Base-by-base conservation (phyloP, 2,113 vertebrate species). In the Platichthys stellatus region DNA sequence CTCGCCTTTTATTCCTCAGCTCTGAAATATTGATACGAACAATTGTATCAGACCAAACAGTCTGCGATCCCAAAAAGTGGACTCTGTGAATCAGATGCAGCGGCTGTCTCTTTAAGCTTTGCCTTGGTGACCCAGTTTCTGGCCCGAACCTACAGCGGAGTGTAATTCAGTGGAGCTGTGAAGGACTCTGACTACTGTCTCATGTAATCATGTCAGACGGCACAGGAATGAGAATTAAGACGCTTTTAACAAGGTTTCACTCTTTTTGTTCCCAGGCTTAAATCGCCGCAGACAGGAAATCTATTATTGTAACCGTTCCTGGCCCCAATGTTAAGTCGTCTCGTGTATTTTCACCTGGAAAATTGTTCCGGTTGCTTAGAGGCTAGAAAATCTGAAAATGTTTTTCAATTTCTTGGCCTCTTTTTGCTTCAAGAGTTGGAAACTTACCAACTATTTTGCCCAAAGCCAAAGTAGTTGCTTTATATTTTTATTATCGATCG, bases 121-220 rank as follows among this genome's bases (percentile, higher is more conserved):
- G 66, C 87, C 81, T 81, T 57, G 82, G 63, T 93, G 93, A 93
- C 94, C 91, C 92, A 94, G 74, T 92, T 93, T 92, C 79, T 77
- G 80, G 75, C 78, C 74, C 83, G 86, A 86, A 86, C 87, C 82
- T 80, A 81, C 21, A 58, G 83, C 85, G 88, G 86, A 82, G 83
- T 87, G 82, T 91, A 88, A 93, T 89, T 93, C 85, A 84, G 82
- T 73, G 72, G 76, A 81, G 85, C 89, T 88, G 84, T 85, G 80
- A 87, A 83, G 83, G 86, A 90, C 90, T 93, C 88, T 74, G 76
- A 89, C 83, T 72, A 84, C 83, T 89, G 87, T 86, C 91, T 87
- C 81, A 40, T 86, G 82, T 92, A 91, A 91, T 94, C 87, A 88
- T 78, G 72, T 93, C 88, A 92, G 71, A 72, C 49, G 68, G 89